Conservation (phyloP, 92 coral and sea anemone species). For the Plumapathes pennacea region DNA sequence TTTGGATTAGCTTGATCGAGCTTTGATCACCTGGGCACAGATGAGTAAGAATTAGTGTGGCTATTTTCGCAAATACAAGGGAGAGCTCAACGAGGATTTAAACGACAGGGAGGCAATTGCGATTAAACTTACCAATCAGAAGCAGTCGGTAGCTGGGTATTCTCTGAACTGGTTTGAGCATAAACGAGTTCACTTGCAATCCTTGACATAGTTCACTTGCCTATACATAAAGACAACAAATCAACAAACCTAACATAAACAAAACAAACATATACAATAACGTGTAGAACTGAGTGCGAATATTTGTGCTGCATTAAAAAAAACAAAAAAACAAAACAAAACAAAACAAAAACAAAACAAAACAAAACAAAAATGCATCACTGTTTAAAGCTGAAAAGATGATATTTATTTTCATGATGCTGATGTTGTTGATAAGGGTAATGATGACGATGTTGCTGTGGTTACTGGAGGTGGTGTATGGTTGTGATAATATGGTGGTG, state of each 20-base stretch:
- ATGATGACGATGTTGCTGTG: neutral
- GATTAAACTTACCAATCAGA: slow-evolving; percentile 65
- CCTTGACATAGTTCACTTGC: slow-evolving; percentile 83
- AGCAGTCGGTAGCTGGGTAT: slow-evolving; percentile 97
- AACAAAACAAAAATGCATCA: too few relatives aligned
- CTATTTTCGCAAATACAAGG: too few relatives aligned
- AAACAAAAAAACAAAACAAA: too few relatives aligned
- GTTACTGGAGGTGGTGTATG: neutral
- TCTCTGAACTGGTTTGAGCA: slow-evolving; percentile 96
- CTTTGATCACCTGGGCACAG: too few relatives aligned
- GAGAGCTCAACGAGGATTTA: too few relatives aligned
- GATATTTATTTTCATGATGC: neutral
- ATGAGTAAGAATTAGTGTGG: too few relatives aligned
- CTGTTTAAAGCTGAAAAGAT: too few relatives aligned
- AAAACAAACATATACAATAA: neutral
- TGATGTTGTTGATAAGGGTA: slow-evolving; percentile 1
- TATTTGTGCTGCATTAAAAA: too few relatives aligned
- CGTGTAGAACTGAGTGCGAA: too few relatives aligned
- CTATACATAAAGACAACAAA: slow-evolving; percentile 24
- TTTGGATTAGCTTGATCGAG: too few relatives aligned
- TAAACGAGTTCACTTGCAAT: slow-evolving; percentile 72
- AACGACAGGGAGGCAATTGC: too few relatives aligned
- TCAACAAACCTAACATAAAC: neutral
- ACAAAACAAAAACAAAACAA: too few relatives aligned
- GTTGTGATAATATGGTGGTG: neutral